A percentile compares a stretch with the other conserved stretches of the same genome.
Conservation (phyloP, 37 sponge, comb jelly and placozoan genomes). For the Ianthella basta region DNA sequence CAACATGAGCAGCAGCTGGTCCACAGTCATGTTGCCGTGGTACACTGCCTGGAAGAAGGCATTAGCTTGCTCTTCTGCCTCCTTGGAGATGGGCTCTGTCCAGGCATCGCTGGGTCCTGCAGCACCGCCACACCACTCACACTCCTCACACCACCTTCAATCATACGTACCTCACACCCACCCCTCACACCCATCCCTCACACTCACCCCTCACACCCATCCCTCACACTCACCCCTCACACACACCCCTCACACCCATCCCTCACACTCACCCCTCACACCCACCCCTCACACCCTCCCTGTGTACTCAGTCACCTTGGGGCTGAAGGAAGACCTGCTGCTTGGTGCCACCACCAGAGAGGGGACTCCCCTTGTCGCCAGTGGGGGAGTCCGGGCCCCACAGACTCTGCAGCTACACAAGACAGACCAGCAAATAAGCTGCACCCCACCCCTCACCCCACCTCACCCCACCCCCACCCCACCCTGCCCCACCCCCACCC, state of each 20-base stretch:
- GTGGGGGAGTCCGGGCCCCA: background rate
- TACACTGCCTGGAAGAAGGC: slow-evolving; percentile 88
- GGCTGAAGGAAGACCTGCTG: background rate
- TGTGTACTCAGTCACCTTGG: no score
- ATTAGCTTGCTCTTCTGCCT: slow-evolving; percentile 96
- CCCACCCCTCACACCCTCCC: no score
- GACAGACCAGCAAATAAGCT: background rate
- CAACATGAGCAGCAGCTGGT: slow-evolving; percentile 81
- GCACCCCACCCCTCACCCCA: slow-evolving; percentile 39
- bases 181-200: background rate
- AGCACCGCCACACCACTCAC: background rate
- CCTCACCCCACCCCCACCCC: background rate
- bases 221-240: no score
- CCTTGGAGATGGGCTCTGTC: slow-evolving; percentile 72
- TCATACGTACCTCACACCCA: background rate
- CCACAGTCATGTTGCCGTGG: slow-evolving; percentile 79
- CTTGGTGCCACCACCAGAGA: background rate
- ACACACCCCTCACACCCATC: no score
- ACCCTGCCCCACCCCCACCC: background rate
- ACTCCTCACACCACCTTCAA: slow-evolving; percentile 8
- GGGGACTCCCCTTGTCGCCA: slow-evolving; percentile 1
- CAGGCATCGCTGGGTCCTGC: background rate
- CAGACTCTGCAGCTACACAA: background rate
- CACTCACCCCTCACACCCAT: background rate
- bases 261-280: no score